Evolutionary conservation across 2,888 invertebrate genomes (phyloP), one percentile per base, ranked within the genome.

Genomic region (Cephus pulcher): DNA sequence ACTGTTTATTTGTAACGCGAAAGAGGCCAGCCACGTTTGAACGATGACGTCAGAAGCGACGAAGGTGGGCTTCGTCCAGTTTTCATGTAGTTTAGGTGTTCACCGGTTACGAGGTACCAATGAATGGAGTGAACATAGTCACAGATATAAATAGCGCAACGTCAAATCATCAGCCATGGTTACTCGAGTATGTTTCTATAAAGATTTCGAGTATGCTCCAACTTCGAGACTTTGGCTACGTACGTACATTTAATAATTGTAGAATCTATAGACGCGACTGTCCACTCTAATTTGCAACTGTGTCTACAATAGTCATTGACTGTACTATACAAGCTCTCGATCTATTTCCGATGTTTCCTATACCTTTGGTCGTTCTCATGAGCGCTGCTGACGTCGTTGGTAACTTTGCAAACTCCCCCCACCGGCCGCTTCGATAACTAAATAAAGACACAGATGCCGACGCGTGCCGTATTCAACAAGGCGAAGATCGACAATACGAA

Each of bases 361-460:
- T 71, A 33, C 33, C 71, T 71, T 30, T 71, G 30, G 71, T 12
- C 32, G 32, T 12, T 33, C 33, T 71, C 71, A 23, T 34, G 30
- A 71, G 11, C 32, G 33, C 30, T 23, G 56, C 56, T 56, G 56
- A 15, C 56, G 56, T 56, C 81, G 80, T 80, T 81, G 79, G 83
- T 82, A 82, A 83, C 77, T 84, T 81, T 30, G 78, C 78, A 76
- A 84, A 84, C 83, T 85, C 70, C 84, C 83, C 83, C 84, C 84
- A 84, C 84, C 77, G 79, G 79, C 71, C 75, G 77, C 78, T 78
- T 81, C 78, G 76, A 80, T 82, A 80, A 81, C 79, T 81, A 81
- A 82, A 80, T 80, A 81, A 80, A 80, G 79, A 82, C 80, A 79
- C 78, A 78, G 76, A 79, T 79, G 78, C 78, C 76, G 76, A 77